Percentiles rank a stretch among this genome's conserved stretches.
Evolutionary conservation across 2,113 vertebrate genomes (phyloP).

Genomic region (Grantiella picta): DNA sequence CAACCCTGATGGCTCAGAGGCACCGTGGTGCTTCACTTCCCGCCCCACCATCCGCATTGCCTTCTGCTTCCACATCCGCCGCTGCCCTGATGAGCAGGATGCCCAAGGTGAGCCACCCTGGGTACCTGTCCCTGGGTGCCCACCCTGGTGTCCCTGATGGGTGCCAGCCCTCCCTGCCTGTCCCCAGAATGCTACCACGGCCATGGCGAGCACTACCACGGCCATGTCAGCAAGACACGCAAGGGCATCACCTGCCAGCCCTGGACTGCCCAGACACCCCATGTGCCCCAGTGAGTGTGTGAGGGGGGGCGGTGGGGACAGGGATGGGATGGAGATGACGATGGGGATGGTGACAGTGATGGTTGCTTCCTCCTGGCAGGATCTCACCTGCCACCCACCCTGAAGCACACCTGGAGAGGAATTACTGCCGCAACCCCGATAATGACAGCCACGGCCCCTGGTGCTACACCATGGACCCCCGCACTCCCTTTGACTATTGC

Average conservation of each 20-base stretch:
- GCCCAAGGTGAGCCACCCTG: slow-evolving; percentile 74
- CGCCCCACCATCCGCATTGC: slow-evolving; percentile 77
- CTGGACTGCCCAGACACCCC: slow-evolving; percentile 84
- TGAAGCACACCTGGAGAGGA: slow-evolving; percentile 81
- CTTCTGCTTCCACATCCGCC: slow-evolving; percentile 94
- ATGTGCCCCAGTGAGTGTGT: slow-evolving; percentile 79
- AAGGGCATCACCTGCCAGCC: slow-evolving; percentile 92
- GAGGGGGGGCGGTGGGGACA: rapidly evolving
- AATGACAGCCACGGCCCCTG: slow-evolving; percentile 90
- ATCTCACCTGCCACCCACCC: slow-evolving; percentile 81
- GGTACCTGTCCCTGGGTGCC: not conserved
- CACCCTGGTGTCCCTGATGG: rapidly evolving
- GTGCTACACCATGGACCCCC: slow-evolving; percentile 92
- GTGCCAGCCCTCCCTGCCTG: not conserved
- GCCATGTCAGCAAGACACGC: slow-evolving; percentile 86
- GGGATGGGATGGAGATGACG: not conserved
- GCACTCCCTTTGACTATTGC: slow-evolving; percentile 94
- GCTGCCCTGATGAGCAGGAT: slow-evolving; percentile 84
- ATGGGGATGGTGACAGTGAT: no score
- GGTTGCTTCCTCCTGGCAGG: slow-evolving; percentile 47
- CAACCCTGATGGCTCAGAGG: slow-evolving; percentile 93
- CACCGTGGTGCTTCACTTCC: slow-evolving; percentile 94
- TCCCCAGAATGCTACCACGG: slow-evolving; percentile 86
- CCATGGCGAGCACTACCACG: slow-evolving; percentile 83
- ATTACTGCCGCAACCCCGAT: slow-evolving; percentile 94